Evolutionary conservation across 2,888 invertebrate genomes (phyloP), one percentile per base, ranked within the genome.

Genomic region (Vesta saturnalis): DNA sequence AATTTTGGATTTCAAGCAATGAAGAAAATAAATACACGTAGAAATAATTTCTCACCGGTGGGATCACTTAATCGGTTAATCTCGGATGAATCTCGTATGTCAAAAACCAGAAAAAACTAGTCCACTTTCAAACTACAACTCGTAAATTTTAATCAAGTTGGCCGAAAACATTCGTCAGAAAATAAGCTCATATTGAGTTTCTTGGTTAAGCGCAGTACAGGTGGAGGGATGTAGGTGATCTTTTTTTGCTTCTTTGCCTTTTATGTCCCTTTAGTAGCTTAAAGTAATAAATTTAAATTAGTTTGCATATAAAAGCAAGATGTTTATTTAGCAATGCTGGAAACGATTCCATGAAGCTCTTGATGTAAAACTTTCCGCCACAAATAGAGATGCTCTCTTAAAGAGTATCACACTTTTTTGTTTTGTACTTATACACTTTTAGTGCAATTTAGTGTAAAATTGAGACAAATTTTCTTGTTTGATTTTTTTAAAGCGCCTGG

Each of bases 1-100:
- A 68, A 68, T 55, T 68, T 68, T 68, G 49, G 60, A 59, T 58
- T 52, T 54, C 59, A 63, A 54, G 64, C 49, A 23, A 39, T 30
- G 12, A 39, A n/a, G 39, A 39, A n/a, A n/a, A 23, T 5, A 23
- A 23, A 23, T n/a, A n/a, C n/a, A 23, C 23, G 8, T 23, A 5
- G 4, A 3, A 5, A 23, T 23, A 3, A 8, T 23, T 3, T 23
- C 3, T 23, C 23, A 23, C 23, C n/a, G n/a, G n/a, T n/a, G n/a
- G n/a, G 23, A 23, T 23, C 39, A n/a, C 39, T n/a, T n/a, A n/a
- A n/a, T 23, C 23, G 23, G 8, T 39, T 39, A 39, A 39, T 39
- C 39, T n/a, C 39, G 39, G n/a, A 39, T n/a, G 39, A n/a, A 39
- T n/a, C 39, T 39, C 39, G 39, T 39, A 39, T 39, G 23, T 23